Base-by-base conservation (phyloP, 1,140 invertebrate genomes). In the Zaprionus ornatus region DNA sequence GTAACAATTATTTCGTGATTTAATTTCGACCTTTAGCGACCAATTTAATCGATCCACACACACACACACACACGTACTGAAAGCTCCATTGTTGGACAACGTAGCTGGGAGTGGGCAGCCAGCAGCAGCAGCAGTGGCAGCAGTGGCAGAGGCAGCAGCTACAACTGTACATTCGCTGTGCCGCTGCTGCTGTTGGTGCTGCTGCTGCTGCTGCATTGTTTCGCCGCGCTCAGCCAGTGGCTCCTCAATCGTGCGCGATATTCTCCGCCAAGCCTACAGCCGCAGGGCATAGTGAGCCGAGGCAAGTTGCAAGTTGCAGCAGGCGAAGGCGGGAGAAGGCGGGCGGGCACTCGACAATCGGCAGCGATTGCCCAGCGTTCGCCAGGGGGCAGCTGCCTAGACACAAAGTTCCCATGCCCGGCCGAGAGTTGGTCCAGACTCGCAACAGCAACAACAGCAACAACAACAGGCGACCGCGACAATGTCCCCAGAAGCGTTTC, bases 21-120 rank as follows among this genome's bases (percentile, higher is more conserved):
- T 91, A 84, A 91, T 91, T 91, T 91, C 88, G 88, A 91, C 88
- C 88, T 91, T 91, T 91, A 91, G 88, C 88, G 88, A 91, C 88
- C 88, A 91, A 87, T 87, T 91, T 83, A 88, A 90, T 90, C 85
- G 85, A 90, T 90, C 77, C 79, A 76, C 75, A 70, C 74, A 77
- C 80, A 78, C 56, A 72, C 48, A 63, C 45, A 55, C 27, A 70
- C 54, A 74, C 56, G 37, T 61, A 57, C 40, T 59, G 27, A 23
- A 3, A 74, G 75, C 76, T 81, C 64, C 76, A 86, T 85, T 86
- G 84, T 83, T 88, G 84, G 69, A 84, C 79, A 80, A 57, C 69
- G 71, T 69, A 50, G 45, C 69, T 77, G 75, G 74, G 79, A 80
- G 79, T 80, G 75, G 78, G 70, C 80, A 81, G 77, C 62, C 50